Percentiles rank a stretch among this genome's conserved stretches.
These are phyloP conservation scores for Chaetops frenatus DNA, from an alignment of 2,113 vertebrate species.

Conservation along the genomic window DNA sequence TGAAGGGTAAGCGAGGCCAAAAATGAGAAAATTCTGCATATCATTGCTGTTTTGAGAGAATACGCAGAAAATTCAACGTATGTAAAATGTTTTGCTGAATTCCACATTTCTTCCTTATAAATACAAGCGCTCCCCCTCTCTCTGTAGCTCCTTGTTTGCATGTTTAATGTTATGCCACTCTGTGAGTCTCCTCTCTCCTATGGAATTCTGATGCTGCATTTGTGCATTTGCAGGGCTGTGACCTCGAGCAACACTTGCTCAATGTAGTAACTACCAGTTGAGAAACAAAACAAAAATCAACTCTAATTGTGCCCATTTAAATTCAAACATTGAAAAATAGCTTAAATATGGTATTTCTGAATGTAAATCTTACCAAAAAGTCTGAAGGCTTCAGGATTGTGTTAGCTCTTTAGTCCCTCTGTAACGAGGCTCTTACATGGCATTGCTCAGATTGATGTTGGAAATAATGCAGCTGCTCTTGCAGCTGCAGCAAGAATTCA, in stretches of 20 bases:
- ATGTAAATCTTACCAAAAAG: constrained; percentile 4
- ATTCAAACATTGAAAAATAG: constrained; percentile 36
- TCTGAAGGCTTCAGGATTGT: constrained; percentile 14
- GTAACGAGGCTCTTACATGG: constrained; percentile 42
- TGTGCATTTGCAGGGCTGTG: not conserved
- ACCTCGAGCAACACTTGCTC: not conserved
- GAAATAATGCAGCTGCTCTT: constrained; percentile 56
- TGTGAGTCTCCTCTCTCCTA: not conserved
- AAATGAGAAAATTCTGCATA: not conserved
- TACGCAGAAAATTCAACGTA: not conserved
- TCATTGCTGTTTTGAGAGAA: not conserved
- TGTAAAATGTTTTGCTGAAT: not conserved
- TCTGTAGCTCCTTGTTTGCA: not conserved
- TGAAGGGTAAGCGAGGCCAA: not conserved
- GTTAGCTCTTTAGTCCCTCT: constrained; percentile 26
- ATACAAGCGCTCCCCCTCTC: not conserved
- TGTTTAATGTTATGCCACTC: not conserved
- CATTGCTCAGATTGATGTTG: not conserved
- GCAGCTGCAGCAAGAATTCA: constrained; percentile 45
- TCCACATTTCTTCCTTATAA: not conserved
- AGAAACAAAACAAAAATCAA: constrained; percentile 54
- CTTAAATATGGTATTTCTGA: constrained; percentile 51
- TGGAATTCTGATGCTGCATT: constrained; percentile 9
- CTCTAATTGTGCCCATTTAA: constrained; percentile 46
- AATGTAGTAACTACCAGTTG: constrained; percentile 46